These are phyloP conservation scores for Malurus cyaneus DNA, from an alignment of 2,113 vertebrate genomes.

Conservation along the genomic window DNA sequence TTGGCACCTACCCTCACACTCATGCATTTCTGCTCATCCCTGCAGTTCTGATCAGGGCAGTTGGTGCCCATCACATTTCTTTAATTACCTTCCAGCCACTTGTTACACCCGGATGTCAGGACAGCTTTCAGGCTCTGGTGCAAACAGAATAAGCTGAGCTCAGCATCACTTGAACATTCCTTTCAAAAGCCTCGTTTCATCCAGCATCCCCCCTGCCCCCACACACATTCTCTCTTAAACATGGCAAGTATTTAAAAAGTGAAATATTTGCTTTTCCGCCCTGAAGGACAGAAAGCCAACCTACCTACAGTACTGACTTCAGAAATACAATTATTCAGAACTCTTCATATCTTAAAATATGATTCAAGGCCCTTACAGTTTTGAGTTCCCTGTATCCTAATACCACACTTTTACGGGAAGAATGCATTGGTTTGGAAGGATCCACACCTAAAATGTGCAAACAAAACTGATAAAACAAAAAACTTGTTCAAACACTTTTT, in stretches of 20 bases:
- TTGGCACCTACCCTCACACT: not conserved
- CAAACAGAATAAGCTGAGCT: not conserved
- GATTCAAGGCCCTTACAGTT: not conserved
- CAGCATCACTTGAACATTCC: not conserved
- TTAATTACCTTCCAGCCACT: not conserved
- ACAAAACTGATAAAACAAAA: not conserved
- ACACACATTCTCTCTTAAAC: not conserved
- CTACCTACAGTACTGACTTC: not conserved
- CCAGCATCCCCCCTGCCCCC: rapidly evolving
- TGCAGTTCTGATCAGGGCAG: not conserved
- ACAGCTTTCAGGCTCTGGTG: not conserved
- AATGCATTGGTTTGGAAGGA: not conserved
- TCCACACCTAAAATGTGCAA: not conserved
- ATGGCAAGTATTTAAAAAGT: not conserved
- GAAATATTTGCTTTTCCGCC: not conserved
- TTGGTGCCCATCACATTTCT: not conserved
- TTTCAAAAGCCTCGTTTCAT: not conserved
- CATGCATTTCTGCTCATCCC: rapidly evolving
- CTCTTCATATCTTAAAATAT: not conserved
- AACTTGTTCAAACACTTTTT: constrained; percentile 60
- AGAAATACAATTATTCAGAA: not conserved
- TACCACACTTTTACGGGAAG: not conserved
- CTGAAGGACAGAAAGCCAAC: not conserved
- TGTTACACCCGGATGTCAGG: not conserved
- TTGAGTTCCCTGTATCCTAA: not conserved